A percentile compares a stretch with the other conserved stretches of the same genome.
Conservation (phyloP, 2,797 vertebrate genomes). For the Acanthiza pusilla region DNA sequence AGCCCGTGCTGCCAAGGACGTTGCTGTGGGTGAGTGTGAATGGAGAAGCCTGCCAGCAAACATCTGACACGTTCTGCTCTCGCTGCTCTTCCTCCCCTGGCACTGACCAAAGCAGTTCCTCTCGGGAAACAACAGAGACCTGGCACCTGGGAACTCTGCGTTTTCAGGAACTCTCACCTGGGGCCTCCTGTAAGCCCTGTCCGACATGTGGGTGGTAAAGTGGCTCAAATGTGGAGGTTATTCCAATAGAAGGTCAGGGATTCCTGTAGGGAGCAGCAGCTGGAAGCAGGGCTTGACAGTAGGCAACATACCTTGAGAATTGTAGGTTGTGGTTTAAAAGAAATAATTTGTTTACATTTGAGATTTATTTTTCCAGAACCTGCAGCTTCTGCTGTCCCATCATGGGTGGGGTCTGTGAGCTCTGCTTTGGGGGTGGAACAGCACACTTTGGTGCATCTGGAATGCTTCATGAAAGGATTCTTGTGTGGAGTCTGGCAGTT, state of each 20-base stretch:
- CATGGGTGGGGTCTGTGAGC: fast-evolving
- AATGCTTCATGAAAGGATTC: not conserved
- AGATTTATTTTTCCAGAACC: not conserved
- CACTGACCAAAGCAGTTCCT: not conserved
- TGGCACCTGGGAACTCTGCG: not conserved
- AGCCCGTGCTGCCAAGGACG: not conserved
- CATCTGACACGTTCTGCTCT: not conserved
- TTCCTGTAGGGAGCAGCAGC: not conserved
- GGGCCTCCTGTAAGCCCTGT: not conserved
- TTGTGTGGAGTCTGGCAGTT: not conserved
- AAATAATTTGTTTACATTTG: not conserved
- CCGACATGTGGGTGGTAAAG: not conserved
- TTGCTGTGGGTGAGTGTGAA: not conserved
- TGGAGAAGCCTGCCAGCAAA: not conserved
- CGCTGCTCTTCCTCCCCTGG: not conserved
- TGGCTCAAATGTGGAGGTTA: not conserved
- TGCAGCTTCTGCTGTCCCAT: not conserved
- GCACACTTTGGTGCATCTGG: not conserved
- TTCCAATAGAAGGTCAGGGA: not conserved
- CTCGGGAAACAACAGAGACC: not conserved
- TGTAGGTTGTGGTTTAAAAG: not conserved
- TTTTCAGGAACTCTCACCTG: not conserved
- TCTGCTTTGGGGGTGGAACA: not conserved
- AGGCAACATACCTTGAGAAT: not conserved
- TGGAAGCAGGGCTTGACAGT: not conserved